Percentiles rank a stretch among this genome's conserved stretches.
phyloP scores from a whole-genome alignment of 2,888 invertebrate species.

The Drosophila glabriapex region DNA sequence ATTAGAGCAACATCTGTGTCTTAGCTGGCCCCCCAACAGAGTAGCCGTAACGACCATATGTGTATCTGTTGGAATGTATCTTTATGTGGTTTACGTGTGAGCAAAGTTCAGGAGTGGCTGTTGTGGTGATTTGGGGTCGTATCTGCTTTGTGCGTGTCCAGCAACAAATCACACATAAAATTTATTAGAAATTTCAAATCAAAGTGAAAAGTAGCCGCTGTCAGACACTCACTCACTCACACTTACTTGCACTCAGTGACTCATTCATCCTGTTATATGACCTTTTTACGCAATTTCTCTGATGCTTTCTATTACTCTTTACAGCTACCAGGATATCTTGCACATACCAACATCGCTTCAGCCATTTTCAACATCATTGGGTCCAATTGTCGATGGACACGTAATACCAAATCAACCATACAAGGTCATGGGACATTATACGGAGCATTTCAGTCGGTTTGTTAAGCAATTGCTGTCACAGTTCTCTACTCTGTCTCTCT shows the following conservation, averaged over 20 bases:
- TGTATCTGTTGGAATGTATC: constrained; percentile 66
- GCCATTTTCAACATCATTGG: constrained; percentile 93
- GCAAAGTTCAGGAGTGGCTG: constrained; percentile 8
- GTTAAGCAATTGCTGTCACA: constrained; percentile 76
- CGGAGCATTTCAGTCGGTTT: constrained; percentile 91
- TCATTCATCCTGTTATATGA: constrained; percentile 59
- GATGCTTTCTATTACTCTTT: constrained; percentile 68
- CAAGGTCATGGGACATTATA: constrained; percentile 90
- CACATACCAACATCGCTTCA: constrained; percentile 88
- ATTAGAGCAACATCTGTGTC: constrained; percentile 26
- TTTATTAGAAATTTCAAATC: constrained; percentile 80
- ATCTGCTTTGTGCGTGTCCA: constrained; percentile 42
- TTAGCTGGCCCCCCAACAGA: neutral
- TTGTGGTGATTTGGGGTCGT: neutral
- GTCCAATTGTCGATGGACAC: constrained; percentile 94
- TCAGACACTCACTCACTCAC: constrained; percentile 43
- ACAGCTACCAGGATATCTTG: constrained; percentile 89
- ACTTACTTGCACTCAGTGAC: constrained; percentile 23
- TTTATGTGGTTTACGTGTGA: constrained; percentile 74
- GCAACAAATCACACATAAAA: constrained; percentile 77
- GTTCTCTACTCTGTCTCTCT: constrained; percentile 1
- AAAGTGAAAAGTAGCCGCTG: constrained; percentile 79
- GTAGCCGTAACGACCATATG: constrained; percentile 58
- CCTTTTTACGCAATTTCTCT: constrained; percentile 71
- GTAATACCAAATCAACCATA: constrained; percentile 93